Percentiles rank a stretch among this genome's conserved stretches.
Conservation (phyloP, 1,140 invertebrate genomes). For the Gonioctena quinquepunctata region DNA sequence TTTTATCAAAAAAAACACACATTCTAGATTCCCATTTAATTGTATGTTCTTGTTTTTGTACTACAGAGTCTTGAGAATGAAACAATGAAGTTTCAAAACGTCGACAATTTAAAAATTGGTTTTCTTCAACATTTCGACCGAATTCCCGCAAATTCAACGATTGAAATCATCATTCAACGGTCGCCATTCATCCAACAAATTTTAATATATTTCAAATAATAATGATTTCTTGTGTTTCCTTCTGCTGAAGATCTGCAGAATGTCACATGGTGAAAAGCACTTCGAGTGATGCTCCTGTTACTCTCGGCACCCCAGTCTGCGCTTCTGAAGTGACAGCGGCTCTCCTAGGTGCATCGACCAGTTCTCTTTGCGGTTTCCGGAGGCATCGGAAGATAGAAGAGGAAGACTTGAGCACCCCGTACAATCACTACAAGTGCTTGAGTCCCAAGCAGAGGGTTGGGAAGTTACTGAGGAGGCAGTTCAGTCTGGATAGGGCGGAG, state of each 20-base stretch:
- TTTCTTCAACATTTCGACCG: too few species aligned
- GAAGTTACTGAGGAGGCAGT: conserved; percentile 68
- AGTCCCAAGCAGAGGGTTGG: conserved; percentile 66
- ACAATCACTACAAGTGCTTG: conserved; percentile 69
- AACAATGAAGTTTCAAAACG: too few species aligned
- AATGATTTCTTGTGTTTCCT: too few species aligned
- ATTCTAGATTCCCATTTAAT: too few species aligned
- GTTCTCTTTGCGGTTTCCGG: conserved; percentile 54
- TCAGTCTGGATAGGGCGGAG: conserved; percentile 71
- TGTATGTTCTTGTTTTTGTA: too few species aligned
- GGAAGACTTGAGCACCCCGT: conserved; percentile 71
- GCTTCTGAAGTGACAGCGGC: conserved; percentile 61
- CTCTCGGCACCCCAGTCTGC: conserved; percentile 59
- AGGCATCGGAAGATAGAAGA: conserved; percentile 57
- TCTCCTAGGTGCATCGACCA: conserved; percentile 61
- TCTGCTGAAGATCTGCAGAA: background rate
- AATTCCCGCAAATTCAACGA: too few species aligned
- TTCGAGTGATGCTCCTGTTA: conserved; percentile 53
- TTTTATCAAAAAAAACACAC: too few species aligned
- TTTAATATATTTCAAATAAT: too few species aligned
- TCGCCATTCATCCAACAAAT: too few species aligned
- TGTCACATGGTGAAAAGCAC: conserved; percentile 56
- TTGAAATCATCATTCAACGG: too few species aligned
- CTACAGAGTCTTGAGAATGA: too few species aligned
- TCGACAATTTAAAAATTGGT: too few species aligned